A percentile compares a stretch with the other conserved stretches of the same genome.
Evolutionary conservation across 2,113 vertebrate species (phyloP).

Genomic region (Indicator maculatus): DNA sequence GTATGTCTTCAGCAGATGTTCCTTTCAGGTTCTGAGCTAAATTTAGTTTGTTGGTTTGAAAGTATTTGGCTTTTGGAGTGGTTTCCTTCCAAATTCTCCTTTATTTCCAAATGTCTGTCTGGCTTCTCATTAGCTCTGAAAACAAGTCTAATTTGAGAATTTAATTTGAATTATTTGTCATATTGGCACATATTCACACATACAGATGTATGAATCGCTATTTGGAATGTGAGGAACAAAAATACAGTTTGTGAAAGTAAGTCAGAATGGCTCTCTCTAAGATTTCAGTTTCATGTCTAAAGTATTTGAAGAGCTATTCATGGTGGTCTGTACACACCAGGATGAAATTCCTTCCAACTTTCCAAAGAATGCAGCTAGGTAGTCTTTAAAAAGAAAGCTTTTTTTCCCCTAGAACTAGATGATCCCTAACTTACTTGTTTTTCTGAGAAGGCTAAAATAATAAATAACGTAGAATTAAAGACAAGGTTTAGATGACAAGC

Average conservation of each 20-base stretch:
- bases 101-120: not conserved
- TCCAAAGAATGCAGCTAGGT: not conserved
- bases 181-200: not conserved
- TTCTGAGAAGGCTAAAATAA: not conserved
- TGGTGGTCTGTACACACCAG: not conserved
- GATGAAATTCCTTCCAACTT: not conserved
- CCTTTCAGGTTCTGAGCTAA: not conserved
- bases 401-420: not conserved
- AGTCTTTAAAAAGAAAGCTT: not conserved
- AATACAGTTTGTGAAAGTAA: not conserved
- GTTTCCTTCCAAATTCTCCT: fast-evolving
- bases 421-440: not conserved
- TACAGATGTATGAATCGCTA: not conserved
- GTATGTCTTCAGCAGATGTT: constrained; percentile 52
- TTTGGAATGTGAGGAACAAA: not conserved
- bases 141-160: not conserved
- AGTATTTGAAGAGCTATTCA: not conserved
- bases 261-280: not conserved
- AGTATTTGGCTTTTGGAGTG: not conserved
- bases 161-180: not conserved
- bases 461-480: not conserved
- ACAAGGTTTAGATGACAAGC: not conserved
- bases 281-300: not conserved
- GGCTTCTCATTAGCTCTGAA: not conserved
- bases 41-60: not conserved